A percentile compares a stretch with the other conserved stretches of the same genome.
Conservation (phyloP, 2,113 vertebrate species). For the Paramormyrops kingsleyae region DNA sequence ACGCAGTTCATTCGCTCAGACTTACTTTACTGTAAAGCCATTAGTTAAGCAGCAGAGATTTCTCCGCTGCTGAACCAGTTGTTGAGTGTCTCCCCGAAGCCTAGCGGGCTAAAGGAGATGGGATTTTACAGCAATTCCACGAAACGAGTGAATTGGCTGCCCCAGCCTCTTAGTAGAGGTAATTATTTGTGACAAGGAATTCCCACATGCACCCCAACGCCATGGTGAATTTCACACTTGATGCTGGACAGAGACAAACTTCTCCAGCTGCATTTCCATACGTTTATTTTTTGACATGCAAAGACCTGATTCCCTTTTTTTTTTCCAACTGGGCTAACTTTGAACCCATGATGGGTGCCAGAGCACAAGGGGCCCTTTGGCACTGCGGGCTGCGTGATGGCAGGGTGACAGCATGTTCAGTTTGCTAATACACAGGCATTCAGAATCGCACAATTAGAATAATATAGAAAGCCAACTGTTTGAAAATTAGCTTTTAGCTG, state of each 20-base stretch:
- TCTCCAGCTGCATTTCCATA: slow-evolving; percentile 10
- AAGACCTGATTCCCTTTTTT: neutral
- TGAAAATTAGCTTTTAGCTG: neutral
- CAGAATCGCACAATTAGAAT: neutral
- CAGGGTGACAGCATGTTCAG: neutral
- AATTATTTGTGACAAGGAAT: slow-evolving; percentile 74
- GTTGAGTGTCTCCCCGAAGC: neutral
- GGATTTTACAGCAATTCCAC: neutral
- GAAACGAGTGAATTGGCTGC: neutral
- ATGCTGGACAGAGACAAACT: slow-evolving; percentile 59
- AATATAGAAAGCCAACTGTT: neutral
- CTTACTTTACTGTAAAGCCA: neutral
- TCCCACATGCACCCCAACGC: slow-evolving; percentile 66
- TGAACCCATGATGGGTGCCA: neutral
- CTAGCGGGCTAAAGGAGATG: neutral
- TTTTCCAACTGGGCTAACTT: neutral
- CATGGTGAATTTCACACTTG: slow-evolving; percentile 65
- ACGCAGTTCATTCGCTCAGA: neutral
- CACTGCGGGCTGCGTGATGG: neutral
- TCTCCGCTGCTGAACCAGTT: neutral
- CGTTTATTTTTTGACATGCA: neutral
- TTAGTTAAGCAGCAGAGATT: neutral
- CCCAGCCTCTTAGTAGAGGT: slow-evolving; percentile 59
- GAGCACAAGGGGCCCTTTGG: neutral
- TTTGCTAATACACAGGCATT: neutral